phyloP scores from a whole-genome alignment of 2,113 vertebrate species.

The Crotalus horridus region DNA sequence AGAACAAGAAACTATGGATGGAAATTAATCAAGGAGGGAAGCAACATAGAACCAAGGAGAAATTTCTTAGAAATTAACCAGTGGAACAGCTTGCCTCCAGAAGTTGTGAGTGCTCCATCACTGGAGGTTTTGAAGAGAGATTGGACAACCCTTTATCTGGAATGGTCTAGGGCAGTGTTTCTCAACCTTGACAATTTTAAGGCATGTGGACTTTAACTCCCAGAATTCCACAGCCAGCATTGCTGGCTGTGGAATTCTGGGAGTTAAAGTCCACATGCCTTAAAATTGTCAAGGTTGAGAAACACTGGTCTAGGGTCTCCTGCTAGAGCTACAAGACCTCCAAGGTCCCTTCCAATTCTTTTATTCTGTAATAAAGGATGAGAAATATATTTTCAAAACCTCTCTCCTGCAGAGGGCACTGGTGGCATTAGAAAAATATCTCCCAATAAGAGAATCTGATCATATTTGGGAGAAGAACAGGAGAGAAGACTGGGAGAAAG shows the following conservation, averaged over 20 bases:
- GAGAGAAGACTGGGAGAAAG: background rate
- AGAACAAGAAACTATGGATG: background rate
- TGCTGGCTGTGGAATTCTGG: too few relatives aligned
- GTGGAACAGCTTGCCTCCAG: too few relatives aligned
- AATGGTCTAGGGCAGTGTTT: background rate
- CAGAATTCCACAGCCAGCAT: too few relatives aligned
- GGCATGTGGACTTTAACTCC: too few relatives aligned
- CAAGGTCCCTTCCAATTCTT: background rate
- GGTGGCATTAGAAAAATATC: background rate
- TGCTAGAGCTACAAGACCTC: background rate
- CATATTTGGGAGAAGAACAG: background rate
- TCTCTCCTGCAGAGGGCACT: conserved; percentile 46
- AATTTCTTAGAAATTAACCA: too few relatives aligned
- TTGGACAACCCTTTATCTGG: background rate
- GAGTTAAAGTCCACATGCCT: too few relatives aligned
- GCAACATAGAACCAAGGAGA: background rate
- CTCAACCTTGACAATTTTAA: too few relatives aligned
- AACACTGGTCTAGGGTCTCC: background rate
- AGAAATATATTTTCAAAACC: background rate
- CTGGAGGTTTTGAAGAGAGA: background rate
- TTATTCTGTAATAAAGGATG: background rate
- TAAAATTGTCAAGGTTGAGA: too few relatives aligned
- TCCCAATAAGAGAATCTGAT: fast-evolving
- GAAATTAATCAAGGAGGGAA: background rate
- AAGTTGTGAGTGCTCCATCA: too few relatives aligned